Evolutionary conservation across 2,113 vertebrate species (phyloP), one percentile per base, ranked within the genome.

Genomic region (Muscicapa adusta): DNA sequence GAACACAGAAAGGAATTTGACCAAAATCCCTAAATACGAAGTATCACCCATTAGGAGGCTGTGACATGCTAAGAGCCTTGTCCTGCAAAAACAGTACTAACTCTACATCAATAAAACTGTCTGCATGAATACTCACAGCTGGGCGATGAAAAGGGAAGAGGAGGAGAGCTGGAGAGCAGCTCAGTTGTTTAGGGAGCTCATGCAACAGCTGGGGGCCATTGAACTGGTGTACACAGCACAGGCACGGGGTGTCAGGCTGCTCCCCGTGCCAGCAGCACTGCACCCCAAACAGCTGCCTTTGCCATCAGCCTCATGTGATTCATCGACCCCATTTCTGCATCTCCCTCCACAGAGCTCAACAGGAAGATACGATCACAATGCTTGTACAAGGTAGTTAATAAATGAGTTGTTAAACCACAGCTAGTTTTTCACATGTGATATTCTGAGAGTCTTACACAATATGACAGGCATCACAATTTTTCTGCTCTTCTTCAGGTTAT

Each of bases 161-260:
- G 2, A 67, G n/a, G 53, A 33, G 38, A 88, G 33, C 42, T 83
- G 73, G 47, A 73, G 43, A 56, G 47, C 50, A 47, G 29, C 18
- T 94, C 47, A 23, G 38, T 40, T 85, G 33, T 91, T 94, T 73
- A 67, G 73, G 61, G 28, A 45, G 22, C 28, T 63, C 48, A 24
- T 62, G 43, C 8, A 62, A 6, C 42, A 66, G 36, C 28, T 10
- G 43, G 33, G 36, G 19, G 8, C 17, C 36, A 18, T 2, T 63
- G 33, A 36, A 45, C 18, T 3, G 1, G 12, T 38, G 8, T 0
- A 2, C 47, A 4, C 13, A 0, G 0, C 8, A 20, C 0, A 16
- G 38, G 16, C 40, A 50, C 1, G 1, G 31, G 24, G 40, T 51
- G 66, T 67, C 60, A 81, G 43, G 20, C 48, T 75, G 76, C 18